Evolutionary conservation across 2,113 vertebrate genomes (phyloP).

Genomic region (Gavialis gangeticus): DNA sequence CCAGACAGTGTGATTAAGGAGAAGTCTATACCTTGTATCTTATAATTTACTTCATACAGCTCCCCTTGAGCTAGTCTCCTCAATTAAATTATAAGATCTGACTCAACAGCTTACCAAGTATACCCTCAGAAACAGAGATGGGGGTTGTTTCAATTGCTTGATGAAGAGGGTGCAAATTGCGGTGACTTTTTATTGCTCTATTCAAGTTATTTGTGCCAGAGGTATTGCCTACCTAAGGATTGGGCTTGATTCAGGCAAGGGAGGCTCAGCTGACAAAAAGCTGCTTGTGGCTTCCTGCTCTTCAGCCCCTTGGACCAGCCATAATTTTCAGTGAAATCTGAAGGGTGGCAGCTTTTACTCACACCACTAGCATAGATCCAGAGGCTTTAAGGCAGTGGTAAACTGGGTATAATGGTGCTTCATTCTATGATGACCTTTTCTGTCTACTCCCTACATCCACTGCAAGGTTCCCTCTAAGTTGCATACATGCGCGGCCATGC

Average conservation of each 20-base stretch:
- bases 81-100: slow-evolving; percentile 32
- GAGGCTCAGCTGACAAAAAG: not conserved
- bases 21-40: not conserved
- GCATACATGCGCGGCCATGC: too few species aligned
- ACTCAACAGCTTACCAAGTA: slow-evolving; percentile 34
- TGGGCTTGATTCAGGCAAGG: not conserved
- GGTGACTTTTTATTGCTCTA: not conserved
- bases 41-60: not conserved
- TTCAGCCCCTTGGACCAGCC: not conserved
- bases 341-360: not conserved
- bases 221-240: not conserved
- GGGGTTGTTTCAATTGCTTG: not conserved
- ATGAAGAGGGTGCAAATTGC: not conserved
- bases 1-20: not conserved
- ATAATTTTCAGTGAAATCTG: not conserved
- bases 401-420: not conserved
- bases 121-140: not conserved
- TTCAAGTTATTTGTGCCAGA: not conserved
- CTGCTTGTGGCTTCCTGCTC: not conserved
- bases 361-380: not conserved
- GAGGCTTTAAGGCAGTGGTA: not conserved
- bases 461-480: too few species aligned
- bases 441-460: rapidly evolving
- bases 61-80: slow-evolving; percentile 10
- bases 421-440: not conserved